A percentile compares a stretch with the other conserved stretches of the same genome.
These are phyloP conservation scores for Orestias chungarensis DNA, from an alignment of 2,797 vertebrate species.

Conservation along the genomic window DNA sequence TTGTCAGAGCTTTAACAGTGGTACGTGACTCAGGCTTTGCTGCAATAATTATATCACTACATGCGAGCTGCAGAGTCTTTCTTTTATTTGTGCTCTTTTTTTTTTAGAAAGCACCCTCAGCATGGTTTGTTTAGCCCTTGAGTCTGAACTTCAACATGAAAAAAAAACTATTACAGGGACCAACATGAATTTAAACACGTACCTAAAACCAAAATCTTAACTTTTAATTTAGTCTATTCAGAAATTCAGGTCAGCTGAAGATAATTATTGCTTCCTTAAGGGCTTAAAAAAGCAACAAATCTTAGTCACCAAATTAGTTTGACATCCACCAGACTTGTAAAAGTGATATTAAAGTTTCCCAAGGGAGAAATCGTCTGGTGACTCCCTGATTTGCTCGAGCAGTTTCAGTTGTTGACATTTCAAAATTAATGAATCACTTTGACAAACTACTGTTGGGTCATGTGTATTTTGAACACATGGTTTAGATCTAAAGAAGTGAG, in stretches of 20 bases:
- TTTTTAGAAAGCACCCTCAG: not conserved
- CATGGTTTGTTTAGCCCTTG: not conserved
- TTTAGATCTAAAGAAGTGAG: not conserved
- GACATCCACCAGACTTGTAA: not conserved
- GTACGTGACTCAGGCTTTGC: slow-evolving; percentile 16
- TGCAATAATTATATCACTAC: slow-evolving; percentile 14
- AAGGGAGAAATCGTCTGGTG: not conserved
- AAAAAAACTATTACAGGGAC: not conserved
- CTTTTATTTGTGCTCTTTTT: slow-evolving; percentile 8
- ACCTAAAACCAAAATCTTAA: not conserved
- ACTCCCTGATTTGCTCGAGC: not conserved
- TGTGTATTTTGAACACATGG: not conserved
- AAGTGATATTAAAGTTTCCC: slow-evolving; percentile 3
- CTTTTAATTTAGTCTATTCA: not conserved
- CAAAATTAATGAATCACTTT: slow-evolving; percentile 1
- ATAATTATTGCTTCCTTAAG: not conserved
- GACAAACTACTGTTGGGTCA: not conserved
- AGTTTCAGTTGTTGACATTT: slow-evolving; percentile 7
- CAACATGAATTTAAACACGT: not conserved
- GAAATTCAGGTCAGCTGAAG: not conserved
- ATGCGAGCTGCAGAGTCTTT: slow-evolving; percentile 32
- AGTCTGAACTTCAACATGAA: slow-evolving; percentile 1
- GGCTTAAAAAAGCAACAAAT: not conserved
- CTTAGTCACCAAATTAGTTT: slow-evolving; percentile 1
- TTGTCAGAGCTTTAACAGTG: slow-evolving; percentile 13